Percentiles rank a stretch among this genome's conserved stretches.
These are phyloP conservation scores for Zoroaster sp. DNA, from an alignment of 53 echinoderm and acorn worm species.

Conservation along the genomic window DNA sequence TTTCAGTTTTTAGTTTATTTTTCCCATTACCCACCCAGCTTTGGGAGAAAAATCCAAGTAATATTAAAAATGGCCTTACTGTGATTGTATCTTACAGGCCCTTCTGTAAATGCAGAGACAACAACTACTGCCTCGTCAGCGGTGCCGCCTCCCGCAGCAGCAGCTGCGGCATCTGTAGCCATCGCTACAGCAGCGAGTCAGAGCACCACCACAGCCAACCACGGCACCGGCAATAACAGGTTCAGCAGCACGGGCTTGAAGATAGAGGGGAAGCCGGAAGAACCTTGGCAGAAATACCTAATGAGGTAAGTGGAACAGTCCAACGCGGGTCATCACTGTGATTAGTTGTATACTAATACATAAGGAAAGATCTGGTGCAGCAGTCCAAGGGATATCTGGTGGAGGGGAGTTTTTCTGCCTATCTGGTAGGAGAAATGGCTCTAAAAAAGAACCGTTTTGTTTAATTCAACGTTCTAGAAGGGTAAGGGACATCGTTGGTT, in stretches of 20 bases:
- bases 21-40: too few relatives aligned
- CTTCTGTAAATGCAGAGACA: not conserved
- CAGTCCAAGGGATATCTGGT: too few relatives aligned
- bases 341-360: too few relatives aligned
- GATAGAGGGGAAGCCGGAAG: conserved; percentile 77
- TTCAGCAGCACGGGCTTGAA: conserved; percentile 3
- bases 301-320: conserved; percentile 69
- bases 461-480: too few relatives aligned
- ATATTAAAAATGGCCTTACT: too few relatives aligned
- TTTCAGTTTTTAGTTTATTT: too few relatives aligned
- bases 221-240: not conserved
- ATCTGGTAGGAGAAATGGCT: too few relatives aligned
- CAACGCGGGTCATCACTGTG: not conserved
- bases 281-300: conserved; percentile 95
- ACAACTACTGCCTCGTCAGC: not conserved
- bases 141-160: not conserved
- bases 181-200: conserved; percentile 24
- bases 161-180: conserved; percentile 6
- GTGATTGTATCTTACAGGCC: not conserved
- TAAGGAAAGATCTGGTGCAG: too few relatives aligned
- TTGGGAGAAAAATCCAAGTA: too few relatives aligned
- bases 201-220: not conserved
- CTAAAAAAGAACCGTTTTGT: too few relatives aligned
- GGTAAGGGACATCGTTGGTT: too few relatives aligned
- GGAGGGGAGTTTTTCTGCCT: too few relatives aligned